Percentiles rank a stretch among this genome's conserved stretches.
phyloP scores from a whole-genome alignment of 1,140 invertebrate genomes.

The Goniozus legneri region DNA sequence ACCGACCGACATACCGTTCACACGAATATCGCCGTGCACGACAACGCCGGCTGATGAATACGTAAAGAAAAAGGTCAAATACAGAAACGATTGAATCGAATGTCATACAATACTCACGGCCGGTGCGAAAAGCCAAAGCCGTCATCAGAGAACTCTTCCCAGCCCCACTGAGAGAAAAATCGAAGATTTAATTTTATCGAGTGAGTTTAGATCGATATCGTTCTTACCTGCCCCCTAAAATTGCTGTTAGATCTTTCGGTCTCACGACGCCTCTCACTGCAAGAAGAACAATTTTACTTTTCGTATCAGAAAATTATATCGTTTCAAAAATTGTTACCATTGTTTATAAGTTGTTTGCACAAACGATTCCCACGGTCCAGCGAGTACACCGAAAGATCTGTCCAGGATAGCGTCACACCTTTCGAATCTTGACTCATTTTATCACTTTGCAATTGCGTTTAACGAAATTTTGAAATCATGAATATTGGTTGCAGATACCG shows the following conservation, averaged over 20 bases:
- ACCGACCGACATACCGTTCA: constrained; percentile 67
- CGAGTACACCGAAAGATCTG: constrained; percentile 41
- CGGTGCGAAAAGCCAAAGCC: constrained; percentile 73
- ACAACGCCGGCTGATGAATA: constrained; percentile 59
- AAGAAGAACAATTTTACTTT: constrained; percentile 17
- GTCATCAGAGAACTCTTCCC: constrained; percentile 95
- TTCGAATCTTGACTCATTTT: constrained; percentile 3
- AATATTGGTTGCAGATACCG: too few species aligned
- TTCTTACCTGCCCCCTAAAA: constrained; percentile 83
- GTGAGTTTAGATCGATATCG: background rate
- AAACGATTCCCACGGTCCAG: constrained; percentile 29
- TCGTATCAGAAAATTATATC: constrained; percentile 3
- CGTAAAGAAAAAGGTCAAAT: constrained; percentile 11
- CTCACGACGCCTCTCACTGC: constrained; percentile 71
- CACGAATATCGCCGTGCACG: constrained; percentile 71
- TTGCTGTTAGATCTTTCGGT: constrained; percentile 79
- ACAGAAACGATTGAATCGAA: too few species aligned
- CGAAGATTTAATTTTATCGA: constrained; percentile 47
- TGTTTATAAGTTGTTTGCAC: constrained; percentile 42
- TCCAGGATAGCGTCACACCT: constrained; percentile 37
- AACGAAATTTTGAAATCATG: too few species aligned
- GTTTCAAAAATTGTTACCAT: constrained; percentile 25
- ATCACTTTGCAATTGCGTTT: too few species aligned
- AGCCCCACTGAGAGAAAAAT: constrained; percentile 67
- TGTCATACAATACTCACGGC: constrained; percentile 54